Base-by-base conservation (phyloP, 1,140 invertebrate species). In the Drosophila varians region DNA sequence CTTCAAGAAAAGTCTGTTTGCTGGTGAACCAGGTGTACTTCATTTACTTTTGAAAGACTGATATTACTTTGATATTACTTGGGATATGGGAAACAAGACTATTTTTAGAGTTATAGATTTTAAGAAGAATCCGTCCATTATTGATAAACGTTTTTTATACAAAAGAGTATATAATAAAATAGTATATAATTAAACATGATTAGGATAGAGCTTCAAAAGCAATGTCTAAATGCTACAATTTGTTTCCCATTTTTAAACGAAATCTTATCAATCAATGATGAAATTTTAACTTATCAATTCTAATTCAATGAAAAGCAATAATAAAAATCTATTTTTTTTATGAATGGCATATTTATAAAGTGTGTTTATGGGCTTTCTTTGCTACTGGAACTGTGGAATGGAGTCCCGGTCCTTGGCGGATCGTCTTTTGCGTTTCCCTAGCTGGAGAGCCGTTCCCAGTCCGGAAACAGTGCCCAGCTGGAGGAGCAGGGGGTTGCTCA, bases 401-500 rank as follows among this genome's bases (percentile, higher is more conserved):
- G 52, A 45, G 9, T 53, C 47, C 14, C 19, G 61, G 42, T 11
- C 36, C 5, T 38, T 9, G 4, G 68, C 34, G 2, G 69, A 38
- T n/a, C 92, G 77, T 49, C 90, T 76, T 19, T 87, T 90, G 45
- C 91, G 89, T 34, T 91, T 90, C n/a, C 92, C 92, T 9, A 89
- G 12, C 5, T n/a, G n/a, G n/a, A n/a, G n/a, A n/a, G 70, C 51
- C 2, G 61, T 66, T 1, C 94, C 94, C 8, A 86, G n/a, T 11
- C 82, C 89, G 2, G 93, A 92, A 7, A 96, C 92, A 3, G 95
- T 94, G 45, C 95, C 95, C 25, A 96, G 92, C 82, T 96, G 95
- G 4, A 96, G 90, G 9, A 96, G 92, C 25, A 96, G 92, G 1
- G 96, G 96, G 91, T 96, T 96, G 45, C 94, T 94, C 31, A 95